Base-by-base conservation (phyloP, 2,797 vertebrate genomes). In the Cheirogaleus major region DNA sequence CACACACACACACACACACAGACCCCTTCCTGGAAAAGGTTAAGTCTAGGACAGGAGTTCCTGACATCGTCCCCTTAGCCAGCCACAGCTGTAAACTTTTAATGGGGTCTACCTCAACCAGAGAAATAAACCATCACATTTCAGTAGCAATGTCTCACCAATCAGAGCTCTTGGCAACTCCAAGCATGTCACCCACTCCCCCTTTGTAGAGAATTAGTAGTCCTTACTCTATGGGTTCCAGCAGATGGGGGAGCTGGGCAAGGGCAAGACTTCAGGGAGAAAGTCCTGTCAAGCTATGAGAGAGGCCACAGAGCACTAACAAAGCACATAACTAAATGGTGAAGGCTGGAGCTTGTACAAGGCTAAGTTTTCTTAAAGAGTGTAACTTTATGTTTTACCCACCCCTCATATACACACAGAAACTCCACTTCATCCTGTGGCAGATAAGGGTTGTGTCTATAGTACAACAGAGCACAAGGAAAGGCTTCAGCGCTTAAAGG, bases 51-150 rank as follows among this genome's bases (percentile, higher is more conserved):
- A 63, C 63, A 86, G n/a, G 25, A 48, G 30, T n/a, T 91, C 14
- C 75, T 73, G n/a, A 59, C 45, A 92, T 50, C 50, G n/a, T 91
- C 20, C 27, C 22, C 57, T 70, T 80, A 91, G 75, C 32, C 55
- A 84, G n/a, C 43, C 43, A 89, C 67, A 75, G 23, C 61, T 57
- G 9, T 89, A 89, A 84, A 89, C 22, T 96, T 97, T 96, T 52
- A 88, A 83, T 78, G 73, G 73, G 1, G 35, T 82, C 89, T 92
- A 52, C 63, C n/a, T 57, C 43, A 59, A 73, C 38, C 59, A 50
- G n/a, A 84, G 79, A 81, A 59, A 92, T 35, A 89, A 94, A 22
- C 11, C 50, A 65, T 88, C 55, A 75, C 38, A 23, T 90, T 93
- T 61, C 32, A 22, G 61, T 41, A 75, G 69, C 23, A 43, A 8